Evolutionary conservation across 1,140 invertebrate species (phyloP).

Genomic region (Drosophila prosaltans): DNA sequence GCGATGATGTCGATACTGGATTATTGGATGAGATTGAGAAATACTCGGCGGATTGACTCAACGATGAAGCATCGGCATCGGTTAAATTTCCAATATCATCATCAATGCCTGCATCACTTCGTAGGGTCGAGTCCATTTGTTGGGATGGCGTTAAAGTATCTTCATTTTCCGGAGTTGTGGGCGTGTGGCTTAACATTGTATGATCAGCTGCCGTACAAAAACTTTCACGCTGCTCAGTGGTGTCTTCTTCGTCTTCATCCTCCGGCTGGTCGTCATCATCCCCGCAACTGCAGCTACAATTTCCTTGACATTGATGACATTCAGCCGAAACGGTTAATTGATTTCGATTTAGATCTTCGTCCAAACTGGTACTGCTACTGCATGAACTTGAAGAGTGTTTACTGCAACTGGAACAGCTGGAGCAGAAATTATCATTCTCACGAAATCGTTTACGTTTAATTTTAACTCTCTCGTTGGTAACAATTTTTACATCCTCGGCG

Average conservation of each 20-base stretch:
- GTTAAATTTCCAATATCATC: slow-evolving; percentile 41
- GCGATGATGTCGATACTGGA: slow-evolving; percentile 1
- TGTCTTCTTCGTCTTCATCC: slow-evolving; percentile 52
- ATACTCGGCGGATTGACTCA: slow-evolving; percentile 79
- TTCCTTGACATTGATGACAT: slow-evolving; percentile 66
- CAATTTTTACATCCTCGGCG: slow-evolving; percentile 10
- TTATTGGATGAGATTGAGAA: slow-evolving; percentile 67
- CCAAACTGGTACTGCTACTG: slow-evolving; percentile 76
- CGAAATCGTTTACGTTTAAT: slow-evolving; percentile 73
- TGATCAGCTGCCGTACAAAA: slow-evolving; percentile 71
- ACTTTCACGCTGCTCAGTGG: slow-evolving; percentile 65
- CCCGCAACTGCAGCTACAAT: slow-evolving; percentile 42
- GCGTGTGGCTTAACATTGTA: slow-evolving; percentile 57
- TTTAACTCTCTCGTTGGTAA: slow-evolving; percentile 70
- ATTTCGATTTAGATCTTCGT: slow-evolving; percentile 43
- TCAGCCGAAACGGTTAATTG: slow-evolving; percentile 68
- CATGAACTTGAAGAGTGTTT: slow-evolving; percentile 62
- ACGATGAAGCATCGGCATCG: slow-evolving; percentile 71
- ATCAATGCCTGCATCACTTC: slow-evolving; percentile 41
- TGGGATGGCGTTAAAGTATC: slow-evolving; percentile 68
- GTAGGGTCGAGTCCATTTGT: slow-evolving; percentile 67
- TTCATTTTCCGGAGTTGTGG: slow-evolving; percentile 53
- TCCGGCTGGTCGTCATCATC: slow-evolving; percentile 48
- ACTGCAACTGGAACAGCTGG: slow-evolving; percentile 75
- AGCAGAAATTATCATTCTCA: slow-evolving; percentile 45